Evolutionary conservation across 2,113 vertebrate species (phyloP).

Genomic region (Semicossyphus pulcher): DNA sequence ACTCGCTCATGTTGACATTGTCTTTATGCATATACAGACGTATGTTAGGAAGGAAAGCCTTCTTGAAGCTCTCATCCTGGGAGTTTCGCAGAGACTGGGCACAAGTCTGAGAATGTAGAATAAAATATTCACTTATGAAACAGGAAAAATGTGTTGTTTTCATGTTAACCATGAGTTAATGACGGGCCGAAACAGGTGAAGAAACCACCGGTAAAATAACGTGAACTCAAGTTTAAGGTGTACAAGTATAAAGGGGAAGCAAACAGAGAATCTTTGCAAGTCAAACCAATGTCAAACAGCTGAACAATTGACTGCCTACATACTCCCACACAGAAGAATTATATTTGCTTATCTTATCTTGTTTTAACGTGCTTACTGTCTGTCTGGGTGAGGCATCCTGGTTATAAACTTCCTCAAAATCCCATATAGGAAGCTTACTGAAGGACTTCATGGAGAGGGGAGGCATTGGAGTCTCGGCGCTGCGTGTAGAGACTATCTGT

Average conservation of each 20-base stretch:
- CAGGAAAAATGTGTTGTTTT: background rate
- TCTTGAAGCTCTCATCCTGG: constrained; percentile 78
- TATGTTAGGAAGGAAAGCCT: constrained; percentile 85
- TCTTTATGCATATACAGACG: constrained; percentile 85
- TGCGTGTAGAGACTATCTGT: rapidly evolving
- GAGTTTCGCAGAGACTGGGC: constrained; percentile 75
- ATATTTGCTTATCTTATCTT: rapidly evolving
- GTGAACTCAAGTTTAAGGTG: too few species aligned
- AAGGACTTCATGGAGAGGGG: constrained; percentile 46
- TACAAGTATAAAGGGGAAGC: background rate
- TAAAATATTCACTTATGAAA: background rate
- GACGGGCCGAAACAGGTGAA: background rate
- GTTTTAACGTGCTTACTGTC: constrained; percentile 51
- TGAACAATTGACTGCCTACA: too few species aligned
- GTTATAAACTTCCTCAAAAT: constrained; percentile 78
- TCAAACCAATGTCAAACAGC: background rate
- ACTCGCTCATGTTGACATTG: constrained; percentile 82
- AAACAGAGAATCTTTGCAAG: background rate
- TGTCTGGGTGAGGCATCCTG: constrained; percentile 46
- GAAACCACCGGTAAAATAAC: background rate
- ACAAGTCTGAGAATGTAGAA: constrained; percentile 80
- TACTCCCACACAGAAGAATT: background rate
- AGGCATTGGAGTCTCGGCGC: constrained; percentile 52
- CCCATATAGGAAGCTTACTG: constrained; percentile 67
- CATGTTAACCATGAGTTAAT: too few species aligned